These are phyloP conservation scores for Myiopsitta monachus DNA, from an alignment of 2,113 vertebrate genomes.

Conservation along the genomic window DNA sequence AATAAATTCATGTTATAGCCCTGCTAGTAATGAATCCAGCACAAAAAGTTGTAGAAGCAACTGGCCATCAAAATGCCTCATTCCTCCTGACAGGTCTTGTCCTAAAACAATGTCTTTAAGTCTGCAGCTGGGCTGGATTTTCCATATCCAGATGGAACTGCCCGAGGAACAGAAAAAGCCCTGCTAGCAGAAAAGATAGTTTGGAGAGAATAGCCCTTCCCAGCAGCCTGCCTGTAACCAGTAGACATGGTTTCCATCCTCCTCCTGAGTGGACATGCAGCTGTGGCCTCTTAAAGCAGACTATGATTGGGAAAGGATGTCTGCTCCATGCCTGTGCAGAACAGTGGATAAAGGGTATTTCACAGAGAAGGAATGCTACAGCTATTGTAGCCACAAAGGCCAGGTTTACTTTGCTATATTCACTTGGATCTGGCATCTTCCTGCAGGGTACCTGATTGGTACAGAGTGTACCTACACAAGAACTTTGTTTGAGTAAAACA, in stretches of 20 bases:
- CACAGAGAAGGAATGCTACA: background rate
- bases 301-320: background rate
- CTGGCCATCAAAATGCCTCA: background rate
- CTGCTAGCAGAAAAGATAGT: background rate
- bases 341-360: background rate
- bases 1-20: constrained; percentile 19
- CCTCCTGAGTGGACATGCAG: background rate
- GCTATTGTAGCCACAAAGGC: background rate
- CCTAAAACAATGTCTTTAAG: too few species aligned
- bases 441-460: background rate
- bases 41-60: background rate
- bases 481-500: background rate
- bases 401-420: background rate
- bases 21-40: constrained; percentile 9
- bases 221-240: background rate
- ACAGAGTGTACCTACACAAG: background rate
- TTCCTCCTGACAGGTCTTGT: background rate
- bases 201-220: background rate
- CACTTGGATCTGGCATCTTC: background rate
- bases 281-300: background rate
- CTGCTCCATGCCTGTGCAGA: background rate
- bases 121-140: background rate
- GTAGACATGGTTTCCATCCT: background rate
- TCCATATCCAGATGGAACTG: background rate
- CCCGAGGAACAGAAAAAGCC: constrained; percentile 26